Evolutionary conservation across 2,888 invertebrate species (phyloP).

Genomic region (Lepetodrilus schrolli): DNA sequence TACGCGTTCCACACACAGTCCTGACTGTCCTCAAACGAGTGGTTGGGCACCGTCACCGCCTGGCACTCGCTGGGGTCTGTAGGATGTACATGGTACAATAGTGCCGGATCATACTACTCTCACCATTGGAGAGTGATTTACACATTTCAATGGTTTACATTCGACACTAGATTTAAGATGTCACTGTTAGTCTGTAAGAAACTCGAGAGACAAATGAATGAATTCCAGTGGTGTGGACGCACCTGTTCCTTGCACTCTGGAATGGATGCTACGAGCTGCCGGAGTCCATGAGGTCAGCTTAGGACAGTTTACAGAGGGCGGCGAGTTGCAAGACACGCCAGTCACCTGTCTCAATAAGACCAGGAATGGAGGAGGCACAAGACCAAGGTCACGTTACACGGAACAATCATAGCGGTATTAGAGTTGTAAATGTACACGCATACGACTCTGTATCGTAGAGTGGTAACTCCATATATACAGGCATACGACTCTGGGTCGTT

Average conservation of each 20-base stretch:
- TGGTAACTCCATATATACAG: too few species aligned
- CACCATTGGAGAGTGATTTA: not conserved
- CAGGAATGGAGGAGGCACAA: not conserved
- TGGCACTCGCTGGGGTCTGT: not conserved
- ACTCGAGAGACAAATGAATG: not conserved
- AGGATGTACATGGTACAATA: not conserved
- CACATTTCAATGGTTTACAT: not conserved
- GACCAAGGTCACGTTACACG: too few species aligned
- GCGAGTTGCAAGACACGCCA: not conserved
- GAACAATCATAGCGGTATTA: too few species aligned
- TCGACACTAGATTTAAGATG: too few species aligned
- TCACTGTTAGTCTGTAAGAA: too few species aligned
- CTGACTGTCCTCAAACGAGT: not conserved
- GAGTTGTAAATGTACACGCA: not conserved
- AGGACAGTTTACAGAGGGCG: not conserved
- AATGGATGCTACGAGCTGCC: not conserved
- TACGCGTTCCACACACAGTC: not conserved
- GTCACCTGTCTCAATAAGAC: not conserved
- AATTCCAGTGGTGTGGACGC: not conserved
- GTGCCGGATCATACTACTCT: not conserved
- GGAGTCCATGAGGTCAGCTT: not conserved
- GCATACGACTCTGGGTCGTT: too few species aligned
- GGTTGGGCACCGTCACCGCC: not conserved
- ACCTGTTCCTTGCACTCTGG: slow-evolving; percentile 5
- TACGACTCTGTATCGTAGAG: too few species aligned